A percentile compares a stretch with the other conserved stretches of the same genome.
These are phyloP conservation scores for Myiothlypis chrysogaster DNA, from an alignment of 2,797 vertebrate genomes.

Conservation along the genomic window DNA sequence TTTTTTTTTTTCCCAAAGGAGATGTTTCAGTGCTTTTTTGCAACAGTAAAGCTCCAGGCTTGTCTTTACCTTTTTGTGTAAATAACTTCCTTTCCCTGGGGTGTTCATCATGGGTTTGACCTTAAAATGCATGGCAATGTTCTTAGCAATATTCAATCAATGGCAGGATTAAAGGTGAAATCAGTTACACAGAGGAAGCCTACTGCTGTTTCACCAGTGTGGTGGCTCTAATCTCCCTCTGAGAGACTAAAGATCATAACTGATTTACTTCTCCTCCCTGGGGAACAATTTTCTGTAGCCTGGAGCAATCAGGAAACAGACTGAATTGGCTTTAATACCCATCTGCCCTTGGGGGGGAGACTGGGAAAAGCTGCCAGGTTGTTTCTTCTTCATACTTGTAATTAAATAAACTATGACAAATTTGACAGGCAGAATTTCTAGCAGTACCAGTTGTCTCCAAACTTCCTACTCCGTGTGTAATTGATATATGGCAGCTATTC, in stretches of 20 bases:
- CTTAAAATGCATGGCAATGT: constrained; percentile 64
- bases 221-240: constrained; percentile 71
- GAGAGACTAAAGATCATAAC: constrained; percentile 81
- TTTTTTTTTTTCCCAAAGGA: neutral
- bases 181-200: constrained; percentile 72
- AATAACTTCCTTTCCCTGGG: constrained; percentile 62
- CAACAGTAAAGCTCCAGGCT: constrained; percentile 24
- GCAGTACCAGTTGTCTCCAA: constrained; percentile 45
- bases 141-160: constrained; percentile 72
- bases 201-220: constrained; percentile 74
- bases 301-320: constrained; percentile 79
- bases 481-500: constrained; percentile 8
- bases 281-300: constrained; percentile 78
- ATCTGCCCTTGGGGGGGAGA: constrained; percentile 66
- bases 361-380: constrained; percentile 68
- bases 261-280: constrained; percentile 78
- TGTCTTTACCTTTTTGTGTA: constrained; percentile 42
- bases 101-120: constrained; percentile 68
- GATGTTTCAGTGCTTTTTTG: constrained; percentile 44
- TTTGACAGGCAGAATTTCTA: constrained; percentile 65
- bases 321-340: constrained; percentile 74
- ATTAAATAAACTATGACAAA: constrained; percentile 76
- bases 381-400: constrained; percentile 74
- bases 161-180: constrained; percentile 77
- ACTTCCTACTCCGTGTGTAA: constrained; percentile 10